Percentiles rank a stretch among this genome's conserved stretches.
These are phyloP conservation scores for Solen grandis DNA, from an alignment of 1,140 invertebrate genomes.

Conservation along the genomic window DNA sequence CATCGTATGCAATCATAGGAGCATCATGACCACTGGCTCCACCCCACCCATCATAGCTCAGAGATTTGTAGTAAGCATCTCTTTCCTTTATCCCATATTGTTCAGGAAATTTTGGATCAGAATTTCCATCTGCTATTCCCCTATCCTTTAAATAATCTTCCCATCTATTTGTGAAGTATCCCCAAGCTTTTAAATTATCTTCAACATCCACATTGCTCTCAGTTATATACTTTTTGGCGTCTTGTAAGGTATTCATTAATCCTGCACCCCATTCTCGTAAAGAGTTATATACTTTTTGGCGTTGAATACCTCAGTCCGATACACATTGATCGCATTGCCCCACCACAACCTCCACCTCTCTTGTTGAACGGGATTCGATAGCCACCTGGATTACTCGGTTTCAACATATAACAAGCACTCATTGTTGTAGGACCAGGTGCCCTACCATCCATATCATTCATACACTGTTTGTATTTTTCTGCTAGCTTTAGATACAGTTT, in stretches of 20 bases:
- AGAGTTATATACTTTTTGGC: constrained; percentile 68
- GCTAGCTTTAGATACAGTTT: constrained; percentile 5
- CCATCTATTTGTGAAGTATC: constrained; percentile 75
- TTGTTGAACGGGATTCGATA: constrained; percentile 56
- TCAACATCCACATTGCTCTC: constrained; percentile 64
- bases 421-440: constrained; percentile 29
- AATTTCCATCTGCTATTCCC: constrained; percentile 64
- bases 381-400: constrained; percentile 10
- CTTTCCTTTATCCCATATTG: constrained; percentile 72
- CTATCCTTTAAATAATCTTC: constrained; percentile 71
- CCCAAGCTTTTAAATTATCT: constrained; percentile 73
- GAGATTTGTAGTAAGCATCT: constrained; percentile 74
- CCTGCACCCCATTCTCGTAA: constrained; percentile 71
- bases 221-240: constrained; percentile 68
- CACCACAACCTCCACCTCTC: constrained; percentile 78
- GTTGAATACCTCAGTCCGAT: constrained; percentile 77
- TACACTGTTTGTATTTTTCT: constrained; percentile 10
- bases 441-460: constrained; percentile 14
- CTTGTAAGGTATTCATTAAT: constrained; percentile 68
- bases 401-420: constrained; percentile 7
- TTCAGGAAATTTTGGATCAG: constrained; percentile 70
- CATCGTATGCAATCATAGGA: constrained; percentile 80
- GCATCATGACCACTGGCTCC: constrained; percentile 79
- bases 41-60: constrained; percentile 76
- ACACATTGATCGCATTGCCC: constrained; percentile 80